Evolutionary conservation across 2,113 vertebrate genomes (phyloP).

Genomic region (Stegostoma tigrinum): DNA sequence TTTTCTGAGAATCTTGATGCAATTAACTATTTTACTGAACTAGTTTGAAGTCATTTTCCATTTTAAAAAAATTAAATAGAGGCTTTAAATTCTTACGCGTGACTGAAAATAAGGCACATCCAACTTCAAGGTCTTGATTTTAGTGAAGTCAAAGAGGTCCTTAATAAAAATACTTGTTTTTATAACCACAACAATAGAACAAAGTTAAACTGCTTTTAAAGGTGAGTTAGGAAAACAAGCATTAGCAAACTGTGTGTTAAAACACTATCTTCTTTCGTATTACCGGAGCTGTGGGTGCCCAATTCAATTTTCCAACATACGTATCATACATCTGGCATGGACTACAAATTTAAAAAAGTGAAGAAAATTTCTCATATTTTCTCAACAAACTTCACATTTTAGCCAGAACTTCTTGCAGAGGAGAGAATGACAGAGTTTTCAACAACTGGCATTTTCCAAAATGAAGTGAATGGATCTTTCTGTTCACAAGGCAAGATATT

Average conservation of each 20-base stretch:
- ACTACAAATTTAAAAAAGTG: background rate
- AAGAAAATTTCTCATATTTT: background rate
- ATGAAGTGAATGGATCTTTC: background rate
- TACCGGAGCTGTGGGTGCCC: background rate
- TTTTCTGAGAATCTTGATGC: background rate
- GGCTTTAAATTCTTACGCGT: background rate
- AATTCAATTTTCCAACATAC: background rate
- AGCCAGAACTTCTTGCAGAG: background rate
- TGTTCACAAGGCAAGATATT: background rate
- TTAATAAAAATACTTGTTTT: slow-evolving; percentile 2
- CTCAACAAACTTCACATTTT: background rate
- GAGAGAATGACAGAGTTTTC: background rate
- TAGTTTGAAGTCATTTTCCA: slow-evolving; percentile 5
- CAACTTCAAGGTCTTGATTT: background rate
- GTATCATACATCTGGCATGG: background rate
- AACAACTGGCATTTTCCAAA: background rate
- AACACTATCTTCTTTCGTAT: background rate
- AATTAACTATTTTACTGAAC: slow-evolving; percentile 5
- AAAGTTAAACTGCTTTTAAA: background rate
- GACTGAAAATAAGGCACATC: background rate
- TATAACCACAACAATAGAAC: slow-evolving; percentile 2
- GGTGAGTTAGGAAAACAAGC: background rate
- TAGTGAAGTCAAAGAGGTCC: slow-evolving; percentile 19
- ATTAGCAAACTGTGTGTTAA: background rate
- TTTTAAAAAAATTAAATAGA: background rate